Evolutionary conservation across 2,113 vertebrate species (phyloP), one percentile per base, ranked within the genome.

Genomic region (Scortum barcoo): DNA sequence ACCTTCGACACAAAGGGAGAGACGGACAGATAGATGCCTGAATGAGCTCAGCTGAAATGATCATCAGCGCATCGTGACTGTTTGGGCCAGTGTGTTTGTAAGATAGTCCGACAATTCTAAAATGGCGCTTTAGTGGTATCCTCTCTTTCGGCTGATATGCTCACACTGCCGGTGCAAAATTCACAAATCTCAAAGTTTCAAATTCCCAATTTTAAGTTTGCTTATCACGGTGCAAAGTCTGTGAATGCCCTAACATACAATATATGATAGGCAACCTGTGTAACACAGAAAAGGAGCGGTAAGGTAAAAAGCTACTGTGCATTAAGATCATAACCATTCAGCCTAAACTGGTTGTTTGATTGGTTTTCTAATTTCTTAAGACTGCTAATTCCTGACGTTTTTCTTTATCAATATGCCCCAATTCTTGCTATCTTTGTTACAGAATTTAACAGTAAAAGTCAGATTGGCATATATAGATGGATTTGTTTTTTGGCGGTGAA

Each of bases 1-100:
- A 58, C 79, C 78, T 80, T 50, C 0, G 17, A 63, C 66, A 81
- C 51, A 69, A 56, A 74, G 58, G 24, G 63, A 74, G 61, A 69
- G 46, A 73, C 72, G 28, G 63, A 71, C 42, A 2, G 56, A 75
- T 58, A 40, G 73, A 53, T 5, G 51, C 24, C 24, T 62, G 78
- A 20, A 54, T 70, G 46, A 17, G 0, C 22, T 63, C 22, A 36
- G 53, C 46, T 20, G 38, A 58, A 40, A 38, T 73, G 20, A 62
- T 28, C 24, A 53, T 26, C 9, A 17, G n/a, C 22, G 3, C 6
- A 17, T 77, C 2, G 8, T 40, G 33, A 50, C 16, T 26, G 40
- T 17, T 58, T 7, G 17, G 54, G 9, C 19, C 26, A 53, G 33
- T 38, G 38, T 36, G 33, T 36, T 6, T 36, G 33, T 36, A 36